Percentiles rank a stretch among this genome's conserved stretches.
Conservation (phyloP, 2,797 vertebrate genomes). For the Squalus acanthias region DNA sequence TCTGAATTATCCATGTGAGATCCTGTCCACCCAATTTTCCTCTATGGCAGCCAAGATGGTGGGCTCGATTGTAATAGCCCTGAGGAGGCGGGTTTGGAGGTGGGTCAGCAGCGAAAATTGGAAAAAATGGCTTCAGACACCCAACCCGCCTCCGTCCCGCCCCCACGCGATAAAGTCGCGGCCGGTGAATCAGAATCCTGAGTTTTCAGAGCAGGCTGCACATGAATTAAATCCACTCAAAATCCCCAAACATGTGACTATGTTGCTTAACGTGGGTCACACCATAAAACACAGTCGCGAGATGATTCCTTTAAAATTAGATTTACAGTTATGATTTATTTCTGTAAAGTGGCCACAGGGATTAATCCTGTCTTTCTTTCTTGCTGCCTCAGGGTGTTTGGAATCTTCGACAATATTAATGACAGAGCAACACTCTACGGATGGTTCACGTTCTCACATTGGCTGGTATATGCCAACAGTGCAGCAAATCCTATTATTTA, state of each 20-base stretch:
- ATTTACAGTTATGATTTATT: not conserved
- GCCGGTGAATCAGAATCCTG: not conserved
- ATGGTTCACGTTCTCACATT: constrained; percentile 94
- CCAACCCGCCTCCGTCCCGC: too few relatives aligned
- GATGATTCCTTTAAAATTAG: not conserved
- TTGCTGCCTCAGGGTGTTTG: constrained; percentile 73
- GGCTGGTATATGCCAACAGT: constrained; percentile 96
- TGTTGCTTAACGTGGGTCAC: not conserved
- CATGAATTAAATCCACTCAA: not conserved
- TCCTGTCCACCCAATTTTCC: too few relatives aligned
- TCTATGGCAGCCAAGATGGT: too few relatives aligned
- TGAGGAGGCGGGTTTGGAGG: too few relatives aligned
- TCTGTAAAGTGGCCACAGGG: not conserved
- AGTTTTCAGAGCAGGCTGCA: not conserved
- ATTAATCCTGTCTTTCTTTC: not conserved
- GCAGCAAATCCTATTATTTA: constrained; percentile 97
- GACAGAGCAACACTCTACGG: constrained; percentile 90
- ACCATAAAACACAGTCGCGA: not conserved
- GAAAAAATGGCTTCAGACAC: too few relatives aligned
- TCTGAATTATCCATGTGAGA: too few relatives aligned
- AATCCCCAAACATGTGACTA: not conserved
- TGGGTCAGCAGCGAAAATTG: too few relatives aligned
- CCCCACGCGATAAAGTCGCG: too few relatives aligned
- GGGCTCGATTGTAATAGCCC: too few relatives aligned
- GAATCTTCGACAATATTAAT: constrained; percentile 78